Evolutionary conservation across 2,113 vertebrate genomes (phyloP), one percentile per base, ranked within the genome.

Genomic region (Delphinapterus leucas): DNA sequence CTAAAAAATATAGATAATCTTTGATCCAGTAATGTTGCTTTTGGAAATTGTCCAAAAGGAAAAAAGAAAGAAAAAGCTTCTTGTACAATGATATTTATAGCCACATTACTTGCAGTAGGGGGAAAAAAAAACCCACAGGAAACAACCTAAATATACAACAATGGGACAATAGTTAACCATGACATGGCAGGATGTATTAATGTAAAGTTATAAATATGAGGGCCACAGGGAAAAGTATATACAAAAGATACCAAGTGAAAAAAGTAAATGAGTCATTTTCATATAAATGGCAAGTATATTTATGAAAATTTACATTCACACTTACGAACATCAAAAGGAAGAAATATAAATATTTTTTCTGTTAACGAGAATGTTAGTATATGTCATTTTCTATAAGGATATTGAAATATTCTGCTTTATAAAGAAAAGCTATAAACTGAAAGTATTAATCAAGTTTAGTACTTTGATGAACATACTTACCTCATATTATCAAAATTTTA

Each of bases 81-180:
- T 41, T 44, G 28, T 20, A 60, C 67, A 38, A 49, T 77, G 87
- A 68, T 73, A 88, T 96, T 97, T 93, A 95, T 82, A 90, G 71
- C 20, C 28, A 68, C 14, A 55, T 85, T 93, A 88, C 94, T 92
- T 67, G 71, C 82, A 93, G 55, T 3, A 26, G 79, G 8, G 47
- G 41, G 23, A 33, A 73, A 68, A 87, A 31, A 53, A 53, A 23
- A 44, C 33, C 71, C 91, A 94, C 96, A 88, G 97, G 96, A 98
- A 97, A 55, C 65, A 95, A 79, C 88, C 36, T 84, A 87, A 84
- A 90, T 71, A 65, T 68, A 44, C 33, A 92, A 97, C 95, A 96
- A 88, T 81, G 90, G 21, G 14, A 96, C 91, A 96, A 79, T 33
- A 63, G 76, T 58, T 85, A 61, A 15, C 65, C 38, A 28, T 28